Percentiles rank a stretch among this genome's conserved stretches.
Evolutionary conservation across 2,797 vertebrate genomes (phyloP).

Genomic region (Chaenodraco wilsoni): DNA sequence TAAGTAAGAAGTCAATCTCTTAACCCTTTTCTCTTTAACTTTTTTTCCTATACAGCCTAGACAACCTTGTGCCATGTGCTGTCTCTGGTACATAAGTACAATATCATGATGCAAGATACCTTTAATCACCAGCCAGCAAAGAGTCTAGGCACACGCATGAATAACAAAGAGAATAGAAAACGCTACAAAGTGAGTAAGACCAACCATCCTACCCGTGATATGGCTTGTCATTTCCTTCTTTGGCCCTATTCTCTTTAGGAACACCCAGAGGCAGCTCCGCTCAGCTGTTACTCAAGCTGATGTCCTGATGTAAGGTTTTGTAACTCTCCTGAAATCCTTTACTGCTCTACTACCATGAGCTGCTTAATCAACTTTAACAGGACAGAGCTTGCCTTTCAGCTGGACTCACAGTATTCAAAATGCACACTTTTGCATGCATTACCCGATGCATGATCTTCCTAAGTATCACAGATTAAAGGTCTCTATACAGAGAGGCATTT

Average conservation of each 20-base stretch:
- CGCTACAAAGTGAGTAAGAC: neutral
- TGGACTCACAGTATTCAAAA: neutral
- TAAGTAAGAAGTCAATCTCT: neutral
- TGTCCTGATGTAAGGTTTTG: constrained; percentile 34
- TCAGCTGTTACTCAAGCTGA: constrained; percentile 60
- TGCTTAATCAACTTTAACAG: constrained; percentile 32
- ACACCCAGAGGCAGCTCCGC: constrained; percentile 39
- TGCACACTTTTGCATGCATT: constrained; percentile 23
- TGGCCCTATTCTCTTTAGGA: constrained; percentile 33
- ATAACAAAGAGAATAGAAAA: neutral
- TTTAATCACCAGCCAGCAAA: constrained; percentile 15
- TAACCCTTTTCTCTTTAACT: neutral
- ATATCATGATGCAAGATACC: neutral
- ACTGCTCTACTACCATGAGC: constrained; percentile 19
- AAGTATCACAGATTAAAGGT: constrained; percentile 1
- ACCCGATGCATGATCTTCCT: neutral
- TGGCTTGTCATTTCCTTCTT: constrained; percentile 12
- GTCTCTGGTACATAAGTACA: neutral
- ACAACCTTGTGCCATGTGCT: neutral
- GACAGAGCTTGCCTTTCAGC: constrained; percentile 28
- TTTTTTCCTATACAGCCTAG: neutral
- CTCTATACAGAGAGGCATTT: constrained; percentile 10
- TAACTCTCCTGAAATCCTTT: constrained; percentile 10
- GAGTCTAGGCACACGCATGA: neutral
- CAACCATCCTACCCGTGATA: neutral